Evolutionary conservation across 2,888 invertebrate genomes (phyloP), one percentile per base, ranked within the genome.

Genomic region (Cataglyphis altisquamis): DNA sequence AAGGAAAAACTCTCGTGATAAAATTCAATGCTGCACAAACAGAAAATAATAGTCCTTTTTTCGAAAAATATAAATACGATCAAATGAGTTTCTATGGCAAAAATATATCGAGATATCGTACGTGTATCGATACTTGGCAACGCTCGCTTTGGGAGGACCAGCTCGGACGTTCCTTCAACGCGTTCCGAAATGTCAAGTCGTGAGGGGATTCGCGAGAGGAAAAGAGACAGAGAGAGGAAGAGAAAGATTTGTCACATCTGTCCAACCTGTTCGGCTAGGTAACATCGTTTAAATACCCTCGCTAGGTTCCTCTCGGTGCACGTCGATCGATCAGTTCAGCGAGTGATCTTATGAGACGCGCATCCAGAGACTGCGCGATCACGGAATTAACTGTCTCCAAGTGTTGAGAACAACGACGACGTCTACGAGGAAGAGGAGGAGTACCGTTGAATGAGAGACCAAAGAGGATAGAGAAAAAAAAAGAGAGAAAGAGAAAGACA

Each of bases 271-370:
- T 62, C 64, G 74, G 74, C 74, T 57, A 70, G 83, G 78, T 88
- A 87, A 87, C 74, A 64, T 83, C 78, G 73, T 86, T 84, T 87
- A 84, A 88, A 90, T 90, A 85, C 87, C 72, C 84, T 84, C 89
- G 86, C 83, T 88, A 90, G 90, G 91, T 91, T 84, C 84, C 82
- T 70, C 78, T 81, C 82, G 83, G 84, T 84, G 84, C 86, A 70
- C 75, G 63, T 63, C 68, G 85, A 60, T 82, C 41, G 63, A 67
- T 72, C 36, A 41, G 72, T 39, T 66, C 60, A 68, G 68, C 73
- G 83, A 48, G 84, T 77, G 72, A 72, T 85, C 64, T 39, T 29
- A 62, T 12, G 62, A 82, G 62, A 77, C 60, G 62, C n/a, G 60
- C 48, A 32, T 29, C n/a, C 75, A 57, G n/a, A 36, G 75, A 81